A percentile compares a stretch with the other conserved stretches of the same genome.
Evolutionary conservation across 2,113 vertebrate genomes (phyloP).

Genomic region (Callaeas wilsoni): DNA sequence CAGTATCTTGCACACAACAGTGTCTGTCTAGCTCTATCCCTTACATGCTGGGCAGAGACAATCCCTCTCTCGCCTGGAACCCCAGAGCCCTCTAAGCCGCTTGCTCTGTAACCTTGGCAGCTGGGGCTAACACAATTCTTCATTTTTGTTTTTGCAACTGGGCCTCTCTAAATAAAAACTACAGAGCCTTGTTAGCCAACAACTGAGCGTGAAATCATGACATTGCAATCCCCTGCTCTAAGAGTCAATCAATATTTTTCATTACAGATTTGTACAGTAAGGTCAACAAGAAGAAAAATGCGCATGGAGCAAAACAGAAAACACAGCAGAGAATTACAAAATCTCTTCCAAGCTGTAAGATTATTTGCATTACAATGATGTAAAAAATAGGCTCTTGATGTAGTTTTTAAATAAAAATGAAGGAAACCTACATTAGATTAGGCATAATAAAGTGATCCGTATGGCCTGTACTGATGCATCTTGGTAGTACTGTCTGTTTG

Average conservation of each 20-base stretch:
- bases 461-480: not conserved
- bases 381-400: not conserved
- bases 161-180: constrained; percentile 72
- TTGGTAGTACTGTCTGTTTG: not conserved
- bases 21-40: constrained; percentile 62
- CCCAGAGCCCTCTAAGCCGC: constrained; percentile 62
- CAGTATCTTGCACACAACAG: constrained; percentile 64
- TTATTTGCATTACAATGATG: constrained; percentile 14
- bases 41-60: constrained; percentile 78
- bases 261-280: constrained; percentile 55
- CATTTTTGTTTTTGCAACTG: constrained; percentile 39
- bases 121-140: constrained; percentile 63
- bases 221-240: constrained; percentile 54
- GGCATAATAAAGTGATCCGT: not conserved
- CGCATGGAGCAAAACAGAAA: not conserved
- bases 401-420: not conserved
- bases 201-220: constrained; percentile 76
- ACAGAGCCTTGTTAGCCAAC: constrained; percentile 75
- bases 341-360: not conserved
- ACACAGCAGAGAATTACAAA: not conserved
- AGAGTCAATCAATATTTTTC: constrained; percentile 72
- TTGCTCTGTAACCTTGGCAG: constrained; percentile 69
- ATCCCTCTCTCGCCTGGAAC: constrained; percentile 67
- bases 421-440: not conserved
- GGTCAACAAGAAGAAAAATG: constrained; percentile 19